Percentiles rank a stretch among this genome's conserved stretches.
Conservation (phyloP, 92 coral and sea anemone species). For the Nematostella vectensis region DNA sequence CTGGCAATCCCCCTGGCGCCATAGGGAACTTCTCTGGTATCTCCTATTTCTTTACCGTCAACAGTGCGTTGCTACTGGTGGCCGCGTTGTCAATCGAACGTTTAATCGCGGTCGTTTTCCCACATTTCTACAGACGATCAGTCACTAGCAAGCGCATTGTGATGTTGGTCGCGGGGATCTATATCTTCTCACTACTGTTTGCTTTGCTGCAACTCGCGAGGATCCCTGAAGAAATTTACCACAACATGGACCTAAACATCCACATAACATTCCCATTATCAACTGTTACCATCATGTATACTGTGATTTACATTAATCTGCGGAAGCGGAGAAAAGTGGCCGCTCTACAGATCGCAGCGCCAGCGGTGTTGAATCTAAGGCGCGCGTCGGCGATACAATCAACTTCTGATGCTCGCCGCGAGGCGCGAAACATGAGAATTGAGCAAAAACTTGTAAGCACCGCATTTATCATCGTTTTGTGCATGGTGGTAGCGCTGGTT, state of each 20-base stretch:
- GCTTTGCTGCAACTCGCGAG: slow-evolving; percentile 10
- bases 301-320: background rate
- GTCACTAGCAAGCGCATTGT: background rate
- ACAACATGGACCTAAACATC: slow-evolving; percentile 4
- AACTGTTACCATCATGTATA: background rate
- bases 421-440: background rate
- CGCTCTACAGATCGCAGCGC: background rate
- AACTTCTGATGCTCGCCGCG: background rate
- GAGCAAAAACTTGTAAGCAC: background rate
- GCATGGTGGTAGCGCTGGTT: background rate
- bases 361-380: background rate
- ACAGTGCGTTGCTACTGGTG: background rate
- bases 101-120: background rate
- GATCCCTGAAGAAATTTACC: slow-evolving; percentile 7
- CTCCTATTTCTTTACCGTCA: slow-evolving; percentile 5
- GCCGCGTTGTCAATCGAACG: background rate
- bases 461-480: background rate
- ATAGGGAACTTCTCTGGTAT: slow-evolving; percentile 8
- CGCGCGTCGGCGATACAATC: background rate
- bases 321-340: background rate
- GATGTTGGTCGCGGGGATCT: background rate
- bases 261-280: slow-evolving; percentile 6
- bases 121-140: background rate
- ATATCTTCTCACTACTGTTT: slow-evolving; percentile 2
- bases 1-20: slow-evolving; percentile 6